phyloP scores from a whole-genome alignment of 2,797 vertebrate genomes.

The Triplophysa yarkandensis region DNA sequence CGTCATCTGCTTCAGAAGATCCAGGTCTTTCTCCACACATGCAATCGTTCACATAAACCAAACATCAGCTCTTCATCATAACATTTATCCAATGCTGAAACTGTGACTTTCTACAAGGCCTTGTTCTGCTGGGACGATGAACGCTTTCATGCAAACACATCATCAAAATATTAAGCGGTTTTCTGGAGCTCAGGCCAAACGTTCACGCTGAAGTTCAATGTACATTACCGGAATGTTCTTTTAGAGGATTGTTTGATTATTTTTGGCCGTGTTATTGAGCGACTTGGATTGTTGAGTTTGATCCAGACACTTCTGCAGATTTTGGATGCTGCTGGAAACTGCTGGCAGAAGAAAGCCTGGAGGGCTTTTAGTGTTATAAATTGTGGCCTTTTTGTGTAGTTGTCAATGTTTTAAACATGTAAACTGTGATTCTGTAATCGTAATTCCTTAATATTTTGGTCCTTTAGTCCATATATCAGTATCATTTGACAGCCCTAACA shows the following conservation, averaged over 20 bases:
- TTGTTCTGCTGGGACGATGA: slow-evolving; percentile 15
- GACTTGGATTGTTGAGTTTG: slow-evolving; percentile 57
- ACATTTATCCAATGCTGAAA: slow-evolving; percentile 65
- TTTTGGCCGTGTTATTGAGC: slow-evolving; percentile 54
- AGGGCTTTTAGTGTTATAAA: slow-evolving; percentile 65
- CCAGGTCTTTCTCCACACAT: slow-evolving; percentile 62
- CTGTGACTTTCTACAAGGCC: slow-evolving; percentile 52
- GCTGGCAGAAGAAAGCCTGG: slow-evolving; percentile 74
- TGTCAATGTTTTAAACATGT: slow-evolving; percentile 60
- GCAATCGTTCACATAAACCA: slow-evolving; percentile 69
- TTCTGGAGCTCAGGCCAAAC: slow-evolving; percentile 48
- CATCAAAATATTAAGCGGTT: slow-evolving; percentile 40
- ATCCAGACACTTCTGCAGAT: slow-evolving; percentile 60
- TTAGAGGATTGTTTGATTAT: slow-evolving; percentile 57
- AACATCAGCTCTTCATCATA: slow-evolving; percentile 60
- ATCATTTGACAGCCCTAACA: too few species aligned
- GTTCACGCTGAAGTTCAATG: slow-evolving; percentile 54
- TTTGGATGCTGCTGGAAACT: slow-evolving; percentile 65
- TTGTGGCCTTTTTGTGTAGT: slow-evolving; percentile 67
- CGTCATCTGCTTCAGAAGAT: slow-evolving; percentile 53
- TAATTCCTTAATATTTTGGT: not conserved
- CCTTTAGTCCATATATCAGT: too few species aligned
- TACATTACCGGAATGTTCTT: slow-evolving; percentile 59
- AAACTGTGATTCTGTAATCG: slow-evolving; percentile 14
- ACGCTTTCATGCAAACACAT: slow-evolving; percentile 56